phyloP scores from a whole-genome alignment of 2,888 invertebrate species.

The Drosophila robusta region DNA sequence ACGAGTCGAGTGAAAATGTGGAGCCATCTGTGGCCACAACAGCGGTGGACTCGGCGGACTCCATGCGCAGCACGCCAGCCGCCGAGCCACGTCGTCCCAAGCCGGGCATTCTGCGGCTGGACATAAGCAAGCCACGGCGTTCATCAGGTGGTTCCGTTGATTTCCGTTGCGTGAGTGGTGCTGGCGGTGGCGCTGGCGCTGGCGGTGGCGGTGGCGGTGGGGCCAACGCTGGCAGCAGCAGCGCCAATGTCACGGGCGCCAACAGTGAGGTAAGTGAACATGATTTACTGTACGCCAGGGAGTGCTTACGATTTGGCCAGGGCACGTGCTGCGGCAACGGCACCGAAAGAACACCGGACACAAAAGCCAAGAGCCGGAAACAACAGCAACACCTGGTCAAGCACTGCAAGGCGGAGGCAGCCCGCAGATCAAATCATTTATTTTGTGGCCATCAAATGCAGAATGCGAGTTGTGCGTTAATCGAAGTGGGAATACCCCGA shows the following conservation, averaged over 20 bases:
- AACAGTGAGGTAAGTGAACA: constrained; percentile 76
- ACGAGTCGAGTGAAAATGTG: constrained; percentile 40
- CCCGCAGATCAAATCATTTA: constrained; percentile 55
- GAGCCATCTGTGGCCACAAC: constrained; percentile 29
- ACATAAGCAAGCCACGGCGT: constrained; percentile 85
- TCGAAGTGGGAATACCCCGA: constrained; percentile 5
- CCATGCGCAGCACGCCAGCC: constrained; percentile 45
- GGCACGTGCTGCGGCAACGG: constrained; percentile 47
- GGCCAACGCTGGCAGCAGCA: constrained; percentile 30
- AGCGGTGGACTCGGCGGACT: constrained; percentile 25
- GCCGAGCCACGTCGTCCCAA: constrained; percentile 74
- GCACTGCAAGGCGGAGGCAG: constrained; percentile 26
- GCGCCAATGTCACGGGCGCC: constrained; percentile 49
- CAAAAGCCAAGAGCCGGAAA: constrained; percentile 44
- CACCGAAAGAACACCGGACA: constrained; percentile 16
- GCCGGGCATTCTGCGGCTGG: constrained; percentile 85
- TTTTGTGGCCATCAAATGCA: constrained; percentile 1
- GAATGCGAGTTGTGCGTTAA: neutral
- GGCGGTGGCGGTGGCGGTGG: constrained; percentile 15
- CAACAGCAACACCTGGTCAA: constrained; percentile 51
- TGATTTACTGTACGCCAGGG: constrained; percentile 74
- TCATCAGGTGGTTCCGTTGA: constrained; percentile 86
- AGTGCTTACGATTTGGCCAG: constrained; percentile 71
- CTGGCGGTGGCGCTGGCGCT: constrained; percentile 3
- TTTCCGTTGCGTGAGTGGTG: constrained; percentile 79